Conservation (phyloP, 2,888 invertebrate species). For the Eristalis arbustorum region DNA sequence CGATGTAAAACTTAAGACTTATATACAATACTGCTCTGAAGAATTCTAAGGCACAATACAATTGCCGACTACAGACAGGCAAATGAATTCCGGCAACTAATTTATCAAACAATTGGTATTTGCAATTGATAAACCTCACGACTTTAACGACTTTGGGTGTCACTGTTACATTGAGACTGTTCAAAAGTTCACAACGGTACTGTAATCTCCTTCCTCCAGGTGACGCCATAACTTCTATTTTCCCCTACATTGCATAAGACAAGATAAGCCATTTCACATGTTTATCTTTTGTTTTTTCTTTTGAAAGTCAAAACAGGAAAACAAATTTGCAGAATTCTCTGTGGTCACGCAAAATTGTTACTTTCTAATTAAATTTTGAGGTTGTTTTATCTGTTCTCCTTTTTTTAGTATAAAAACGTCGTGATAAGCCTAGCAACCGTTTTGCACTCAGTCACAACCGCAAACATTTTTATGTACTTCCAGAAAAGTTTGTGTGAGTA, state of each 20-base stretch:
- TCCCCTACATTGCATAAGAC: not conserved
- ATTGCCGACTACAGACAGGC: no score
- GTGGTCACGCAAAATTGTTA: not conserved
- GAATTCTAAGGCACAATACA: no score
- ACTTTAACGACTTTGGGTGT: no score
- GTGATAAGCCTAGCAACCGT: not conserved
- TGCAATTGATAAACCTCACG: no score
- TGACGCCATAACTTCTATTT: no score
- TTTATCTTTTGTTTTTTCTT: not conserved
- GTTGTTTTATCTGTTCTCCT: not conserved
- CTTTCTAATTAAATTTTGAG: not conserved
- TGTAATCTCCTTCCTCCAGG: no score
- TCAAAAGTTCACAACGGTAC: no score
- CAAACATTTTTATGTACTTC: not conserved
- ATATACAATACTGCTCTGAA: no score
- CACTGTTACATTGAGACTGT: no score
- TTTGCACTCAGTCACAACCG: not conserved
- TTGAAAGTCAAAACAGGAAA: not conserved
- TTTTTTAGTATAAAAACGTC: not conserved
- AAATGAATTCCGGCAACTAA: no score
- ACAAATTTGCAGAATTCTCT: not conserved
- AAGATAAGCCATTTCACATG: not conserved
- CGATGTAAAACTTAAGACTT: no score
- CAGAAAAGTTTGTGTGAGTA: not conserved
- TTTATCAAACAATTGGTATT: no score